Evolutionary conservation across 1,140 invertebrate species (phyloP).

Genomic region (Tetraneura akinire): DNA sequence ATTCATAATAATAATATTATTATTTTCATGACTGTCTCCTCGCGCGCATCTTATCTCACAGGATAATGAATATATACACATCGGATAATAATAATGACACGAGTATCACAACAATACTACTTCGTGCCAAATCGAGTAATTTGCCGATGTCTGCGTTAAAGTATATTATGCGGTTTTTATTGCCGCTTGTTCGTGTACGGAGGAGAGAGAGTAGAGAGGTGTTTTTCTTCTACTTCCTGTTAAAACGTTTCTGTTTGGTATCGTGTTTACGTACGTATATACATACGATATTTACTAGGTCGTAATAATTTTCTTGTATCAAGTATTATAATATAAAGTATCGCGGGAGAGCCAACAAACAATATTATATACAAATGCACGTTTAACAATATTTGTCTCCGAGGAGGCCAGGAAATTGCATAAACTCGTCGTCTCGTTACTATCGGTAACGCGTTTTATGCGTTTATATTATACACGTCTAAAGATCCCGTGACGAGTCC

Average conservation of each 20-base stretch:
- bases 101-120: neutral
- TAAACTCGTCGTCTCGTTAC: neutral
- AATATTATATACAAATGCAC: conserved; percentile 11
- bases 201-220: no score
- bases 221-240: no score
- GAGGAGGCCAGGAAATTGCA: neutral
- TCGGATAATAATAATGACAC: neutral
- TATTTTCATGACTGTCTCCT: neutral
- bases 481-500: no score
- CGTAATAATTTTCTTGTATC: neutral
- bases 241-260: neutral
- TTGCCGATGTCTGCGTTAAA: neutral
- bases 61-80: conserved; percentile 2
- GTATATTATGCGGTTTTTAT: neutral
- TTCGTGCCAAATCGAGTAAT: conserved; percentile 23
- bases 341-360: neutral
- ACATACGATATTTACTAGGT: no score
- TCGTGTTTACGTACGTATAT: neutral
- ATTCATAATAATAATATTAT: neutral
- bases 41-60: neutral
- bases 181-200: neutral
- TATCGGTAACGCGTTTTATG: neutral
- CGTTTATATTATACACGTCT: neutral
- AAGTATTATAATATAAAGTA: neutral
- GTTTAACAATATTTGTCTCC: conserved; percentile 2